Base-by-base conservation (phyloP, 1,140 invertebrate genomes). In the Prorops nasuta region DNA sequence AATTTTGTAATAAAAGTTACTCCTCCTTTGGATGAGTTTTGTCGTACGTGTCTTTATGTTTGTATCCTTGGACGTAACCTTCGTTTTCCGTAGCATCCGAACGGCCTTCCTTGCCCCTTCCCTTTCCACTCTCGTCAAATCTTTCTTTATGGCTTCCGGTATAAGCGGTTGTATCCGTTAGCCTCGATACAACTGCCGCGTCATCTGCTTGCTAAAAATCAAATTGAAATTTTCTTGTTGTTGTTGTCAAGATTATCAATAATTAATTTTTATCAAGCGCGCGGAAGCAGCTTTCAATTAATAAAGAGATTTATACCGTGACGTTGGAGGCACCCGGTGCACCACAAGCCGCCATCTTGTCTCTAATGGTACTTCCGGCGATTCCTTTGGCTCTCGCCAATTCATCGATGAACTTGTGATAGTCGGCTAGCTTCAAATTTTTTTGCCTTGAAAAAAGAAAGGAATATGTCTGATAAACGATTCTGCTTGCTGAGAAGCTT, bases 371-470 rank as follows among this genome's bases (percentile, higher is more conserved):
- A n/a, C 74, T 65, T 0, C 76, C 22, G 44, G 81, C 78, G 3
- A 84, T 54, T 53, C 81, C 82, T 54, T 85, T 86, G 14, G 70
- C 72, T 43, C 79, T 82, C 0, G 83, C 80, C 19, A 86, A 64
- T 40, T 80, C 80, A 31, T 85, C 81, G 43, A 85, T 58, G 57
- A 81, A 86, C 56, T 83, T 77, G 42, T 77, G 75, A 58, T 81
- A 86, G 49, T 83, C 81, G 12, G 71, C 67, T 44, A 82, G 73
- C 14, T 60, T 53, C 12, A 83, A 57, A 31, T 73, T 68, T 67
- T 81, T 81, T 28, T 69, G 54, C 19, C 67, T 64, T 42, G 7
- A 48, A 45, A 51, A 7, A 15, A 18, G 16, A 19, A 15, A 4
- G 12, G 4, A n/a, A 17, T 31, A n/a, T 31, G n/a, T 6, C 0